Conservation (phyloP, 2,888 invertebrate species). For the Macrophya alboannulata region DNA sequence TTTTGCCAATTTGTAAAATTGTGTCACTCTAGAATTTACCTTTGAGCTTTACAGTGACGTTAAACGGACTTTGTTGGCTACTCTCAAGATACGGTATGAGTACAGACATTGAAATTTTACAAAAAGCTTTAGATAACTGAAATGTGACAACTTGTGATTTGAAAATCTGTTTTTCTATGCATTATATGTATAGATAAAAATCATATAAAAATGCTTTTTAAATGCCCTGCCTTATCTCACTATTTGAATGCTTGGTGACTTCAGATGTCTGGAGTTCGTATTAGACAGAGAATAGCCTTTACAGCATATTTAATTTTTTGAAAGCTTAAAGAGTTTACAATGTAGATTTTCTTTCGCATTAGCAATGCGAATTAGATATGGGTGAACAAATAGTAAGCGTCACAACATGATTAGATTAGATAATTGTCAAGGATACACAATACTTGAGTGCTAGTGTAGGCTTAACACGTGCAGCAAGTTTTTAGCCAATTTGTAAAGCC, state of each 20-base stretch:
- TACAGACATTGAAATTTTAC: not conserved
- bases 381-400: not conserved
- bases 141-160: not conserved
- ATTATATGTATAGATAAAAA: not conserved
- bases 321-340: not conserved
- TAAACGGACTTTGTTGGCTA: not conserved
- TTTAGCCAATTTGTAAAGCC: not conserved
- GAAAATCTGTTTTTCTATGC: not conserved
- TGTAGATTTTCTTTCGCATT: not conserved
- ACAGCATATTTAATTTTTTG: not conserved
- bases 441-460: not conserved
- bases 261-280: not conserved
- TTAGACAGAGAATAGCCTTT: not conserved
- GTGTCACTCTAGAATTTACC: not conserved
- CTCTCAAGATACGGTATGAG: not conserved
- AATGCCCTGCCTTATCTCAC: too few species aligned
- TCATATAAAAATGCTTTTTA: too few species aligned
- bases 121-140: not conserved
- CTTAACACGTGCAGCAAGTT: not conserved
- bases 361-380: not conserved
- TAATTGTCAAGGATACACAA: not conserved
- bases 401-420: conserved; percentile 30
- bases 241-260: not conserved
- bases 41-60: not conserved
- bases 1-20: not conserved